Base-by-base conservation (phyloP, 2,797 vertebrate species). In the Clarias platycephalus region DNA sequence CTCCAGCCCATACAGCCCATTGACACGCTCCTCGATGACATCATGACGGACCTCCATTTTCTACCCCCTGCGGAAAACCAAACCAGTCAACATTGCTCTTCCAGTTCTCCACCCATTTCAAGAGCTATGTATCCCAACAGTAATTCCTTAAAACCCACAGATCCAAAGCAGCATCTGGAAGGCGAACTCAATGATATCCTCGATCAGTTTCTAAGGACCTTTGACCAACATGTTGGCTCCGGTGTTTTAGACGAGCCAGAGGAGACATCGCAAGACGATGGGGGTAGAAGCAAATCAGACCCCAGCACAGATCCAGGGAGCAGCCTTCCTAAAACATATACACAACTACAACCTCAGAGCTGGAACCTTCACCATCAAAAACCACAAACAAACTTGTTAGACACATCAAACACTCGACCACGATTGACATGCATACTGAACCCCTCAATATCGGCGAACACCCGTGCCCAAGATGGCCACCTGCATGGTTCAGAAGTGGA, bases 31-130 rank as follows among this genome's bases (percentile, higher is more conserved):
- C 86, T 95, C 83, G 92, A 94, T 86, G 93, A 95, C 63, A 88
- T 94, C 76, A 92, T 95, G 91, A 91, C 89, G 71, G 91, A 89
- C 24, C 91, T 94, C 0, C 80, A 93, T 66, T 90, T 94, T 80
- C 80, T 93, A n/a, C 89, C 92, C 40, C 63, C 53, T 63, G 13
- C 63, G 68, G 84, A 67, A 37, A 67, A 26, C 62, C 82, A 76
- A 55, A 83, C 7, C 67, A 84, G 26, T 70, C 85, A 85, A 34
- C 53, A 80, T 37, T 55, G 13, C 49, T 5, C 6, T 15, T 62
- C 71, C 57, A 86, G 5, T 71, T 20, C 31, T 64, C 57, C 49
- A 86, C 68, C 16, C 1, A 13, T 57, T 26, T 28, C 57, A 49
- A 68, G n/a, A 77, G 58, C 77, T 26, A 78, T 10, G 44, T 62